These are phyloP conservation scores for Leptobrachium ailaonicum DNA, from an alignment of 2,113 vertebrate species.

Conservation along the genomic window DNA sequence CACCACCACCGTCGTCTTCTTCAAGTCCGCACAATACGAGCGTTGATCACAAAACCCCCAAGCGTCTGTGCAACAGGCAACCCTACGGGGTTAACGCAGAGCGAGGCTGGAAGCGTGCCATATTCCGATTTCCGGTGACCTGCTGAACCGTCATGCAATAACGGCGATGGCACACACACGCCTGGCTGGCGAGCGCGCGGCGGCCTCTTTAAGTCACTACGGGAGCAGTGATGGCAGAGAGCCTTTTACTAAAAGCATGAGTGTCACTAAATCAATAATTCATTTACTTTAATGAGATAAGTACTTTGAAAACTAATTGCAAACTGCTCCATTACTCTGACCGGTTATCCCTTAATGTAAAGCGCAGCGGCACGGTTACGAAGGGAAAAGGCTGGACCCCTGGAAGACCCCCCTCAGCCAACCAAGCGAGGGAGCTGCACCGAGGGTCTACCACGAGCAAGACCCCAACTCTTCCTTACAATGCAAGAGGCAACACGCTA, in stretches of 20 bases:
- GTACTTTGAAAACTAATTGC: slow-evolving; percentile 95
- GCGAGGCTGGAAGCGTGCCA: neutral
- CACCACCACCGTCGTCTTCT: too few relatives aligned
- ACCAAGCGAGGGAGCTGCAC: too few relatives aligned
- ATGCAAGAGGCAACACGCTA: too few relatives aligned
- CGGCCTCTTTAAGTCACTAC: slow-evolving; percentile 65
- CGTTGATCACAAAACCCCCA: too few relatives aligned
- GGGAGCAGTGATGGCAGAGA: slow-evolving; percentile 73
- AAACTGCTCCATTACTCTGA: slow-evolving; percentile 85
- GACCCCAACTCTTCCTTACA: too few relatives aligned
- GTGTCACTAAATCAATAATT: slow-evolving; percentile 98
- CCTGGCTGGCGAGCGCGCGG: slow-evolving; percentile 45
- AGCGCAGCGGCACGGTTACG: slow-evolving; percentile 67
- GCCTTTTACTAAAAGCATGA: slow-evolving; percentile 88
- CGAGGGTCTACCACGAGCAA: too few relatives aligned
- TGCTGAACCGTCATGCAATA: neutral
- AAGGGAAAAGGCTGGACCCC: slow-evolving; percentile 54
- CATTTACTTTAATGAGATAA: slow-evolving; percentile 99
- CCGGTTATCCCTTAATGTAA: slow-evolving; percentile 79
- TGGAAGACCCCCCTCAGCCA: neutral
- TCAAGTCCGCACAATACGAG: too few relatives aligned
- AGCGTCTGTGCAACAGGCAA: too few relatives aligned
- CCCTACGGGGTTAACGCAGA: neutral
- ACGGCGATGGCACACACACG: neutral
- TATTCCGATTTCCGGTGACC: neutral